Evolutionary conservation across 2,888 invertebrate genomes (phyloP), one percentile per base, ranked within the genome.

Genomic region (Heliconius sara): DNA sequence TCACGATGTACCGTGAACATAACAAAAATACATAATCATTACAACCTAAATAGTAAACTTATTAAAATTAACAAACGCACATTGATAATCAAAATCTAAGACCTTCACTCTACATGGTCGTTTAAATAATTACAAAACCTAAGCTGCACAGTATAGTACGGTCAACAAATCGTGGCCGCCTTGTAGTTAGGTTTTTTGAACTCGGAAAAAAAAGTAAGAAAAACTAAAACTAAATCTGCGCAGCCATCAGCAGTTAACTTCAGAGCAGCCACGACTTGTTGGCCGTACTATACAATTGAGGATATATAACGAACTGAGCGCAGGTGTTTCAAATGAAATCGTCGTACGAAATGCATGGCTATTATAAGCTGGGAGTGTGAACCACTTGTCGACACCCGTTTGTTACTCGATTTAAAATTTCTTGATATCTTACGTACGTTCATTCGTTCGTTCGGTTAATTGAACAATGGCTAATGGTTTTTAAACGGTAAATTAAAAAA

Each of bases 301-400:
- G 60, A 70, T 78, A 74, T n/a, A 65, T 68, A 73, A 68, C 60
- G 25, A 79, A 79, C n/a, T 68, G 68, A 43, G 68, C 47, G 63
- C 78, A 79, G 74, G 78, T 79, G 78, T 79, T 79, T 79, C 75
- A 74, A 79, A 79, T 79, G 78, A 75, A 63, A 79, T 75, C 75
- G 78, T 74, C 74, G 68, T 79, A 79, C 78, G 47, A 79, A 79
- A 79, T 68, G 63, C 68, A 68, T 60, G 78, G 78, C 78, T 79
- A 79, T 79, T 78, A 79, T 79, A 70, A 79, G 39, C 74, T 68
- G 74, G 43, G 78, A 79, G 73, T 74, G 73, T 73, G 57, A 74
- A 74, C 60, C 67, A 47, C 63, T 68, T 47, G 74, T 79, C 74
- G 68, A 34, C 68, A 60, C 63, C 68, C 57, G 57, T n/a, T 68